phyloP scores from a whole-genome alignment of 2,888 invertebrate species.

The Pseudococcus viburni region DNA sequence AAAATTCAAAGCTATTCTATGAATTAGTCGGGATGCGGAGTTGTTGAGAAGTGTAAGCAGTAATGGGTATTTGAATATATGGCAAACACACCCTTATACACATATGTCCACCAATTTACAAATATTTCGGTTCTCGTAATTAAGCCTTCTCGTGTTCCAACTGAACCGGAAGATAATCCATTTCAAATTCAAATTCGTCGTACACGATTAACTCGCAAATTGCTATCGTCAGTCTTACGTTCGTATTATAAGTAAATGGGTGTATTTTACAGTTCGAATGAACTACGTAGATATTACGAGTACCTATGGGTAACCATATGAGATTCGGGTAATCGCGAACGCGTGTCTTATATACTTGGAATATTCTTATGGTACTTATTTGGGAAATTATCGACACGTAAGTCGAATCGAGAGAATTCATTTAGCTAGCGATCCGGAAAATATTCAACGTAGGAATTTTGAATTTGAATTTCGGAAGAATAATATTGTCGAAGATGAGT shows the following conservation, averaged over 20 bases:
- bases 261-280: not conserved
- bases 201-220: not conserved
- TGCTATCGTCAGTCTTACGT: not conserved
- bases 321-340: not conserved
- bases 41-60: not conserved
- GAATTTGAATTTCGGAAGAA: not conserved
- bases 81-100: not conserved
- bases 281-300: not conserved
- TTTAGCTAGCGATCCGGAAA: not conserved
- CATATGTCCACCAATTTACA: slow-evolving; percentile 12
- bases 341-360: not conserved
- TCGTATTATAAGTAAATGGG: not conserved
- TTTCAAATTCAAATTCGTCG: not conserved
- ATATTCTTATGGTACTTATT: not conserved
- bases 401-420: not conserved
- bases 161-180: not conserved
- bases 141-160: slow-evolving; percentile 15
- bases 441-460: not conserved
- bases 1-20: slow-evolving; percentile 1
- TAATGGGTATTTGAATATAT: slow-evolving; percentile 22
- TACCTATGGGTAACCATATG: not conserved
- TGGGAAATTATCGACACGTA: not conserved
- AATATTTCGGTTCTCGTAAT: not conserved
- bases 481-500: not conserved
- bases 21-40: not conserved